Evolutionary conservation across 30 jellyfish, hydroid and myxozoan species (phyloP).

Genomic region (Turritopsis rubra): DNA sequence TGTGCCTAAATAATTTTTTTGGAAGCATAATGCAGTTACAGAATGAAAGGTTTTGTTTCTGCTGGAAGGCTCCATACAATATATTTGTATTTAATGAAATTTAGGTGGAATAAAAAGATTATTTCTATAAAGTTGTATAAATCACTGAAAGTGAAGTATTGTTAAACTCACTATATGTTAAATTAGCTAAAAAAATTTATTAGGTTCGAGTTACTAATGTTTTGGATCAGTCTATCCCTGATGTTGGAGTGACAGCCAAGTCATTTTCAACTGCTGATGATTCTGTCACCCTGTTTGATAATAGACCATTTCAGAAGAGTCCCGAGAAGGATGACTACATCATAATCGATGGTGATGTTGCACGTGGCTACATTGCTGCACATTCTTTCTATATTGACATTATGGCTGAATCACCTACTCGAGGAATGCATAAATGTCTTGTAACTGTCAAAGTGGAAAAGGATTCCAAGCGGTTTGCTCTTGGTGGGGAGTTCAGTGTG

Average conservation of each 20-base stretch:
- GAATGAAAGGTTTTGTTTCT: background rate
- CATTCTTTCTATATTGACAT: slow-evolving; percentile 57
- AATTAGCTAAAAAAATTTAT: too few relatives aligned
- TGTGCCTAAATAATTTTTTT: background rate
- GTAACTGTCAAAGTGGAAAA: slow-evolving; percentile 43
- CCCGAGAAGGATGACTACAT: slow-evolving; percentile 82
- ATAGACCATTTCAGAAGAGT: slow-evolving; percentile 52
- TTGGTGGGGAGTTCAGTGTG: slow-evolving; percentile 44
- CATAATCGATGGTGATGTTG: slow-evolving; percentile 70
- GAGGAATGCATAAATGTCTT: slow-evolving; percentile 67
- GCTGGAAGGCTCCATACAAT: background rate
- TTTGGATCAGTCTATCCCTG: slow-evolving; percentile 66
- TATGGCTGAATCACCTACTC: slow-evolving; percentile 46
- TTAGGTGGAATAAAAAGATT: too few relatives aligned
- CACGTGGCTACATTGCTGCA: slow-evolving; percentile 93
- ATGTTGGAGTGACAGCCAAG: slow-evolving; percentile 62
- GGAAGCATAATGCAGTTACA: background rate
- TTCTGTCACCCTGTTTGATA: slow-evolving; percentile 53
- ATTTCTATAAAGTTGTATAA: too few relatives aligned
- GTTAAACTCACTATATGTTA: too few relatives aligned
- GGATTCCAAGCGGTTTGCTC: slow-evolving; percentile 37
- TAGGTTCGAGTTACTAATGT: slow-evolving; percentile 95
- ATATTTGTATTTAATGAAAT: background rate
- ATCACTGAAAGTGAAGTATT: too few relatives aligned
- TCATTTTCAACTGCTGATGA: slow-evolving; percentile 69